Conservation (phyloP, 2,113 vertebrate species). For the Ovis canadensis region DNA sequence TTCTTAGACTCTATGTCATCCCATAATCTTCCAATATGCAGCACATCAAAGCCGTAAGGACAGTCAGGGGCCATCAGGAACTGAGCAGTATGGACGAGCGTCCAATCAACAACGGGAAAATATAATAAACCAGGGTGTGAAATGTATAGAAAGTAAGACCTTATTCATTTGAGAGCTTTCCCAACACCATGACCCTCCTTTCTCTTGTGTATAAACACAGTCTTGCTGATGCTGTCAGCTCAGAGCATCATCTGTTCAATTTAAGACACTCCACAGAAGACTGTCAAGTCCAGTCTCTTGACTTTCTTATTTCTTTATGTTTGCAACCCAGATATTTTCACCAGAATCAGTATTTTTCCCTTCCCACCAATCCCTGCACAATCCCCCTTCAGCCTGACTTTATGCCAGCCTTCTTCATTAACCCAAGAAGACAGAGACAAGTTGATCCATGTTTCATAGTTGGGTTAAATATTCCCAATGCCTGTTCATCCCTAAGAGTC, state of each 20-base stretch:
- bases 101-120: not conserved
- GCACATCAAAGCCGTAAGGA: not conserved
- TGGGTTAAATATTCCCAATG: not conserved
- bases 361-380: not conserved
- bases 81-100: not conserved
- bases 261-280: not conserved
- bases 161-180: not conserved
- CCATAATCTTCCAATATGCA: not conserved
- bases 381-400: not conserved
- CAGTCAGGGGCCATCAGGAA: not conserved
- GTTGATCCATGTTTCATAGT: not conserved
- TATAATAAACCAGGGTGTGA: not conserved
- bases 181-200: not conserved
- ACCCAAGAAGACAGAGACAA: not conserved
- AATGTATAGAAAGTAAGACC: not conserved
- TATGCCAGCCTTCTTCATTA: not conserved
- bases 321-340: not conserved
- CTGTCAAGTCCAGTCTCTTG: not conserved
- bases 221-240: not conserved
- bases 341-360: not conserved
- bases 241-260: not conserved
- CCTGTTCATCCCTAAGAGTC: not conserved
- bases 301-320: not conserved
- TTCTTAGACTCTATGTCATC: not conserved
- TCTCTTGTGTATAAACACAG: not conserved